Evolutionary conservation across 2,797 vertebrate genomes (phyloP).

Genomic region (Poecilia velifera): DNA sequence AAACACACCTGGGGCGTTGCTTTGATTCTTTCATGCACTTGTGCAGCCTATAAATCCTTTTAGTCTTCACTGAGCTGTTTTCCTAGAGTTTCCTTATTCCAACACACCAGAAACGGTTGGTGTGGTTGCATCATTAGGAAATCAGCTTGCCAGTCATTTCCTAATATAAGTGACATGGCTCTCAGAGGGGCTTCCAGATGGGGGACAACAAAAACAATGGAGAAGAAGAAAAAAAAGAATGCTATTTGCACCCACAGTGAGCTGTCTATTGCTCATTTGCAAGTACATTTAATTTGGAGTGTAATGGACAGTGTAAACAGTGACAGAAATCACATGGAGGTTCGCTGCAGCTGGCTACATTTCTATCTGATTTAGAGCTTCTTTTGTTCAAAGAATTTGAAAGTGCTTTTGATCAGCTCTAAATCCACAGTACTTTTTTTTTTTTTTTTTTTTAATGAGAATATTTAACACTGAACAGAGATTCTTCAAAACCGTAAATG

Average conservation of each 20-base stretch:
- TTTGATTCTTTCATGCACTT: no score
- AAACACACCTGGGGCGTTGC: no score
- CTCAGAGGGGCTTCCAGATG: not conserved
- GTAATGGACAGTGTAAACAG: not conserved
- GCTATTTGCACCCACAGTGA: not conserved
- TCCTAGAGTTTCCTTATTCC: not conserved
- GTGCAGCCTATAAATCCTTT: not conserved
- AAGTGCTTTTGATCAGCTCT: not conserved
- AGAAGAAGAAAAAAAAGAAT: not conserved
- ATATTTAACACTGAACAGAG: not conserved
- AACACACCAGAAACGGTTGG: not conserved
- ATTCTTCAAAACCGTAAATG: not conserved
- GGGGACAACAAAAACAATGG: not conserved
- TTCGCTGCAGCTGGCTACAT: not conserved
- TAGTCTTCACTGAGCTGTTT: not conserved
- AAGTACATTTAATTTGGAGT: not conserved
- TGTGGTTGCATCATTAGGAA: not conserved
- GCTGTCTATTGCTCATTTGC: not conserved
- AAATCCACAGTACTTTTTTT: not conserved
- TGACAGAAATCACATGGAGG: not conserved
- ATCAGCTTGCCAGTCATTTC: not conserved
- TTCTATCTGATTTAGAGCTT: not conserved
- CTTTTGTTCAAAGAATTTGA: no score
- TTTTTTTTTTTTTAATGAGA: not conserved
- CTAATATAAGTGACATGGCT: not conserved